A percentile compares a stretch with the other conserved stretches of the same genome.
Evolutionary conservation across 2,888 invertebrate species (phyloP).

Genomic region (Quadriops clusia): DNA sequence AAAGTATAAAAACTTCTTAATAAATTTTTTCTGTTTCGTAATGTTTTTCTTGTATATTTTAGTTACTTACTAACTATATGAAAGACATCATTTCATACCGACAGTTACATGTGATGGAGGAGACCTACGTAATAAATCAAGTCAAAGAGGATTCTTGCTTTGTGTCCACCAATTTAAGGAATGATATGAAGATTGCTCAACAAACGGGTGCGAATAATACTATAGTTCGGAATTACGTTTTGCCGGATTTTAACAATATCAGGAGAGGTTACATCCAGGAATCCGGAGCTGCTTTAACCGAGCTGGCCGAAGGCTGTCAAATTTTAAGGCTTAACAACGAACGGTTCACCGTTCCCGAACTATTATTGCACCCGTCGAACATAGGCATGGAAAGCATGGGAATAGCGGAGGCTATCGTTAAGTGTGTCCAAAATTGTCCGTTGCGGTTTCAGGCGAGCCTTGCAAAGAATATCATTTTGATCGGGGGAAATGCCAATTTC

Average conservation of each 20-base stretch:
- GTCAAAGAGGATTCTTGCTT: constrained; percentile 96
- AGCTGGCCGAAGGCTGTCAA: constrained; percentile 42
- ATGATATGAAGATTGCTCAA: constrained; percentile 62
- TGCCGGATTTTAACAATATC: constrained; percentile 90
- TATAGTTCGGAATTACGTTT: constrained; percentile 79
- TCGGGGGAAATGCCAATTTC: constrained; percentile 70
- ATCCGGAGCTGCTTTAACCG: constrained; percentile 20
- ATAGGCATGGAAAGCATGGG: constrained; percentile 88
- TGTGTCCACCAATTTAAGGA: constrained; percentile 72
- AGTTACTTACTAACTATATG: constrained; percentile 79
- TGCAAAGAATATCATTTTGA: constrained; percentile 70
- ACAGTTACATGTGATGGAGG: constrained; percentile 96
- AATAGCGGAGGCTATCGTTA: constrained; percentile 75
- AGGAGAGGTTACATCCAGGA: constrained; percentile 53
- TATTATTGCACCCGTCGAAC: constrained; percentile 89
- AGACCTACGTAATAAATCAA: constrained; percentile 96
- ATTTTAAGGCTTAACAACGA: constrained; percentile 83
- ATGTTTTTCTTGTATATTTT: constrained; percentile 4
- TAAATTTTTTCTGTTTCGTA: constrained; percentile 2
- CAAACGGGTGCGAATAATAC: constrained; percentile 49
- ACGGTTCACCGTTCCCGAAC: constrained; percentile 87
- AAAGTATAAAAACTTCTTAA: constrained; percentile 46
- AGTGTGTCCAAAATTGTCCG: constrained; percentile 64
- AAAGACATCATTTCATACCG: constrained; percentile 95
- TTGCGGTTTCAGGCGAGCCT: constrained; percentile 64